A percentile compares a stretch with the other conserved stretches of the same genome.
phyloP scores from a whole-genome alignment of 1,140 invertebrate species.

The Stegodyphus dumicola region DNA sequence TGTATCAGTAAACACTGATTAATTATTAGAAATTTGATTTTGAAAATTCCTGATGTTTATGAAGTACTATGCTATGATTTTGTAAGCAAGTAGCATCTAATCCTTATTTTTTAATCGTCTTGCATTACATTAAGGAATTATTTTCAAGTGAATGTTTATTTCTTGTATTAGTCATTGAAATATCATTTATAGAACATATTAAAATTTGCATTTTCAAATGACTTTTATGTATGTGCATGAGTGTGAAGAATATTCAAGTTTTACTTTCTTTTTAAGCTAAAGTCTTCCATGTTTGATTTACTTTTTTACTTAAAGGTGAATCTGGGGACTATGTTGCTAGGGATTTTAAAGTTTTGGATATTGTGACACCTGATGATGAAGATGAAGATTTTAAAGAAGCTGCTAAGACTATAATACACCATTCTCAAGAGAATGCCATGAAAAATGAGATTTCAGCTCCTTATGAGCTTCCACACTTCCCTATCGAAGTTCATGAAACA shows the following conservation, averaged over 20 bases:
- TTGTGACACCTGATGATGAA: constrained; percentile 33
- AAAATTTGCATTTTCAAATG: not conserved
- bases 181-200: not conserved
- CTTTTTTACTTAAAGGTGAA: constrained; percentile 22
- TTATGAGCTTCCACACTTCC: constrained; percentile 95
- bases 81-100: no score
- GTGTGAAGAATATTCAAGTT: not conserved
- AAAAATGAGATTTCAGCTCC: constrained; percentile 90
- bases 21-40: no score
- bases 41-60: no score
- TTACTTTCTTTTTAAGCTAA: not conserved
- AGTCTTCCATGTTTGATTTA: not conserved
- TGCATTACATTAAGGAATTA: not conserved
- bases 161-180: not conserved
- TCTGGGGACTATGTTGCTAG: constrained; percentile 44
- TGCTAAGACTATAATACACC: constrained; percentile 39
- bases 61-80: no score
- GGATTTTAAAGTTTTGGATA: constrained; percentile 18
- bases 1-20: no score
- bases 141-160: not conserved
- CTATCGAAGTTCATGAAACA: constrained; percentile 94
- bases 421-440: constrained; percentile 49
- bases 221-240: not conserved
- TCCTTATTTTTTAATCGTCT: no score
- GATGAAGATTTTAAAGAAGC: constrained; percentile 30